phyloP scores from a whole-genome alignment of 2,888 invertebrate genomes.

The Caenorhabditis drosophilae region DNA sequence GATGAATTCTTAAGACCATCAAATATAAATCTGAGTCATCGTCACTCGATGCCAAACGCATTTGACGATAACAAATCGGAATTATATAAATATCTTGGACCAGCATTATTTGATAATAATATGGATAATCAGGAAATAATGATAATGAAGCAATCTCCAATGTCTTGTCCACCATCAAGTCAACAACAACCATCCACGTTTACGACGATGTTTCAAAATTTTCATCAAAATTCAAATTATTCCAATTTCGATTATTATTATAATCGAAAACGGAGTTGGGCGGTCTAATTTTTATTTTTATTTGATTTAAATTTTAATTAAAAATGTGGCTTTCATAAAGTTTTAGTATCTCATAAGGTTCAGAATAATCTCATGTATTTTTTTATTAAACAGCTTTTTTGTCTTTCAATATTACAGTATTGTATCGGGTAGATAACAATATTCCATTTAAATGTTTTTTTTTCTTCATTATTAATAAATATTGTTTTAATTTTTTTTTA shows the following conservation, averaged over 20 bases:
- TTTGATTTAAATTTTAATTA: neutral
- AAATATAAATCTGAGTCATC: slow-evolving; percentile 25
- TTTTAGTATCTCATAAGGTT: slow-evolving; percentile 18
- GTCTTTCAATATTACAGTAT: slow-evolving; percentile 32
- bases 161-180: slow-evolving; percentile 27
- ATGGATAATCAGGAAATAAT: neutral
- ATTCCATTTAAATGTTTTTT: neutral
- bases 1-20: slow-evolving; percentile 1
- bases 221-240: slow-evolving; percentile 5
- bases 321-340: neutral
- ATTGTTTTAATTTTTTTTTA: slow-evolving; percentile 2
- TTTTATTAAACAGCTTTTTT: slow-evolving; percentile 9
- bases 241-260: slow-evolving; percentile 26
- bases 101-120: slow-evolving; percentile 22
- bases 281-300: slow-evolving; percentile 14
- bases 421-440: slow-evolving; percentile 20
- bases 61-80: slow-evolving; percentile 18
- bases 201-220: neutral
- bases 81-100: slow-evolving; percentile 37
- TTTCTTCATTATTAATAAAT: neutral
- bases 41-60: slow-evolving; percentile 32
- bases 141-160: slow-evolving; percentile 3
- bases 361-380: slow-evolving; percentile 5
- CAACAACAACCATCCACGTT: no score
- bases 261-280: slow-evolving; percentile 36